Evolutionary conservation across 2,888 invertebrate genomes (phyloP).

Genomic region (Nomada flava): DNA sequence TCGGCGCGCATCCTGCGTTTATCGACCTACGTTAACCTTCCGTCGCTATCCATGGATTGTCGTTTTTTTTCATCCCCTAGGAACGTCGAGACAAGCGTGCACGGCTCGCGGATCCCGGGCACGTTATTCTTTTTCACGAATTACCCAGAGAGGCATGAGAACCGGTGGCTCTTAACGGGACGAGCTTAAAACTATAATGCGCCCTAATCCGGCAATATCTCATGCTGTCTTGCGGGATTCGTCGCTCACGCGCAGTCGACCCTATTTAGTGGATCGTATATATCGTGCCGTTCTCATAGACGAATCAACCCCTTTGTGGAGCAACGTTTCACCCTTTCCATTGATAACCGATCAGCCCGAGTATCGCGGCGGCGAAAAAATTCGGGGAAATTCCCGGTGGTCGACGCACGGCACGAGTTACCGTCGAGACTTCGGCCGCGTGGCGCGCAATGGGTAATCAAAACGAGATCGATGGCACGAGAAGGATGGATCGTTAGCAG

Average conservation of each 20-base stretch:
- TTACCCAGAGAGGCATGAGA: conserved; percentile 69
- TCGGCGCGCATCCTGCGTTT: conserved; percentile 4
- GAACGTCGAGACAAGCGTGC: neutral
- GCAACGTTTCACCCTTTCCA: conserved; percentile 63
- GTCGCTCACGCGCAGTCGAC: conserved; percentile 77
- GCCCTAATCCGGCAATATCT: conserved; percentile 81
- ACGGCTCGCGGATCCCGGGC: neutral
- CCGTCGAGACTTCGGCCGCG: neutral
- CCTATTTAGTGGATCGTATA: conserved; percentile 80
- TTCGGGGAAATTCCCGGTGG: neutral
- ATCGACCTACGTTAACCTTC: conserved; percentile 27
- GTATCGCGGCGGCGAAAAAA: neutral
- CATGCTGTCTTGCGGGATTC: conserved; percentile 81
- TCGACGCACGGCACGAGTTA: neutral
- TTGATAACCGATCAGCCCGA: neutral
- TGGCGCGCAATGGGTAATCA: conserved; percentile 48
- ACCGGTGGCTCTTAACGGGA: conserved; percentile 77
- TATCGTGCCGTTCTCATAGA: conserved; percentile 77
- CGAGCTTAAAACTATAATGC: conserved; percentile 82
- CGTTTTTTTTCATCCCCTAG: neutral
- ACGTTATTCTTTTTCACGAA: neutral
- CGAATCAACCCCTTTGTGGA: conserved; percentile 77
- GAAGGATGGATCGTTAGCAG: neutral
- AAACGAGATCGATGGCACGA: conserved; percentile 36
- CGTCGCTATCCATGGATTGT: neutral